phyloP scores from a whole-genome alignment of 2,113 vertebrate genomes.

The Neolamprologus tretocephalus region DNA sequence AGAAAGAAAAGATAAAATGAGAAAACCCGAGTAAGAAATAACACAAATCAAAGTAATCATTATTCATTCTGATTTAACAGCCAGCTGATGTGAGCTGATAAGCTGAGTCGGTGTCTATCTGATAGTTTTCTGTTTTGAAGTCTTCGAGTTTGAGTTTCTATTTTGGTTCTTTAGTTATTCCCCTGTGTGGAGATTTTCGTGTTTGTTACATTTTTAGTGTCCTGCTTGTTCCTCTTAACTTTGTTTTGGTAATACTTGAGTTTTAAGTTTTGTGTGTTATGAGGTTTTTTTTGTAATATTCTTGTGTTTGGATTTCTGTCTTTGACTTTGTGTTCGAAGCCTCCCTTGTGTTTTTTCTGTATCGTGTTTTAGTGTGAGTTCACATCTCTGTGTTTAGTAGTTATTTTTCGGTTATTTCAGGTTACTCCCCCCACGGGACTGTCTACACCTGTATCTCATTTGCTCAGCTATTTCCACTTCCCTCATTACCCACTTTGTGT shows the following conservation, averaged over 20 bases:
- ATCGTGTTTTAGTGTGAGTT: neutral
- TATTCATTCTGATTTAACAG: neutral
- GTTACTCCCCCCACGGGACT: neutral
- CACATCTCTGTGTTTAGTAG: neutral
- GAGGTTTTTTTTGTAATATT: neutral
- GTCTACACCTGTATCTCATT: neutral
- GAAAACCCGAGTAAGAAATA: neutral
- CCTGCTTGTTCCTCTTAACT: neutral
- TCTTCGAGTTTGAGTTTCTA: neutral
- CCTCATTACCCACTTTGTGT: neutral
- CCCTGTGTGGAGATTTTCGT: neutral
- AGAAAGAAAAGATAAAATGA: neutral
- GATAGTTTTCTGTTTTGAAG: neutral
- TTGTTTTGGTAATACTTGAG: neutral
- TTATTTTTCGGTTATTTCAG: neutral
- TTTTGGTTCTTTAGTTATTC: neutral
- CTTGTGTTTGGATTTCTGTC: neutral
- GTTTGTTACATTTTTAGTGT: neutral
- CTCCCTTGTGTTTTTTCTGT: neutral
- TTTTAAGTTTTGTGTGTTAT: neutral
- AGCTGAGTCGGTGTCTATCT: neutral
- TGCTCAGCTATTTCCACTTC: neutral
- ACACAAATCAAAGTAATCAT: neutral
- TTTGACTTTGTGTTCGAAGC: neutral
- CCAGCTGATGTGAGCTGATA: neutral